Conservation (phyloP, 2,113 vertebrate species). For the Sapayoa aenigma region DNA sequence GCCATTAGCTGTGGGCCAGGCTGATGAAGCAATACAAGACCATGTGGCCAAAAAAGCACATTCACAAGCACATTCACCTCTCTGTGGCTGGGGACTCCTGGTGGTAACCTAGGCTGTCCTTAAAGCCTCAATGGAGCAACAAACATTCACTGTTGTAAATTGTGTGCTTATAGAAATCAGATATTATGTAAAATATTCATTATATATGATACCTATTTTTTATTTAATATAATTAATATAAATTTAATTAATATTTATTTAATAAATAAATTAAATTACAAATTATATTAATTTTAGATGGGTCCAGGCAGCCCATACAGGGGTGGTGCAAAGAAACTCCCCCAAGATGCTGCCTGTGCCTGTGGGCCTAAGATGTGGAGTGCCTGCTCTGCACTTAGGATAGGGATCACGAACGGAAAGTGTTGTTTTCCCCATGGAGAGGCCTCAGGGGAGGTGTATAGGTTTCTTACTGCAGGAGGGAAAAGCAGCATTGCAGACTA, state of each 20-base stretch:
- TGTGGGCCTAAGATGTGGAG: not conserved
- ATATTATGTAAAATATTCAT: not conserved
- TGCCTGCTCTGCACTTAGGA: not conserved
- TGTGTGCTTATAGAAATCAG: not conserved
- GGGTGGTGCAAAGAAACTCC: not conserved
- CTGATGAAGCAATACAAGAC: not conserved
- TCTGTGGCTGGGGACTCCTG: not conserved
- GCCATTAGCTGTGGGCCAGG: accelerated
- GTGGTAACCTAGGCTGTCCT: not conserved
- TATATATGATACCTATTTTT: not conserved
- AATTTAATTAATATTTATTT: too few relatives aligned
- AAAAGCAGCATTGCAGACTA: not conserved
- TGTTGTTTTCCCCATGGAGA: not conserved
- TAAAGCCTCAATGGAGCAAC: not conserved
- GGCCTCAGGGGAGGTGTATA: not conserved
- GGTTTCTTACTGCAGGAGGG: not conserved
- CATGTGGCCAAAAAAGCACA: not conserved
- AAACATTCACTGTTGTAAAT: not conserved
- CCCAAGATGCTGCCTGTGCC: not conserved
- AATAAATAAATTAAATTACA: not conserved
- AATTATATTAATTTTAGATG: not conserved
- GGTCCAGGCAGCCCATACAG: not conserved
- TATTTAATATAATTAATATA: too few relatives aligned
- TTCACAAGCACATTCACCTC: too few relatives aligned
- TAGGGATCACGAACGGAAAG: not conserved